Evolutionary conservation across 2,113 vertebrate genomes (phyloP).

Genomic region (Castor canadensis): DNA sequence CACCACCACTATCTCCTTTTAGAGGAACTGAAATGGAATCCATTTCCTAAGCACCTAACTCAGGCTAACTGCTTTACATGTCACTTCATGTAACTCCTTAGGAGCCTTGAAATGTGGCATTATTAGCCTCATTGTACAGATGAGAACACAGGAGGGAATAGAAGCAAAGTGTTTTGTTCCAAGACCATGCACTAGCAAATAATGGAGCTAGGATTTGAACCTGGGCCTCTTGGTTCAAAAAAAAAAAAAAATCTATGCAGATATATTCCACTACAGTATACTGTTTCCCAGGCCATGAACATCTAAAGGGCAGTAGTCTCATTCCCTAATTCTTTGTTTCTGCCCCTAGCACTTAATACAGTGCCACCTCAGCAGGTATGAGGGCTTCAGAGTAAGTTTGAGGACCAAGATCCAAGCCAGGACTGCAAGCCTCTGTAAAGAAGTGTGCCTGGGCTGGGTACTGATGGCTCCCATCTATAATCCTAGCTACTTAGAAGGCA

Average conservation of each 20-base stretch:
- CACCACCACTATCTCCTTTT: background rate
- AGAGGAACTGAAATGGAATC: background rate
- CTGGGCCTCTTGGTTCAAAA: background rate
- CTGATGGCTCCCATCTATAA: too few relatives aligned
- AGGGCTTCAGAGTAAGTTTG: background rate
- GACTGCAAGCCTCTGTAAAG: background rate
- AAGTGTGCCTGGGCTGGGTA: background rate
- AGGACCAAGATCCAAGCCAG: background rate
- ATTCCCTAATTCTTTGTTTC: background rate
- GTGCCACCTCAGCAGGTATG: background rate
- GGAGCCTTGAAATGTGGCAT: background rate
- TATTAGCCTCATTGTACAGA: background rate
- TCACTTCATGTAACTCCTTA: background rate
- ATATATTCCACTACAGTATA: background rate
- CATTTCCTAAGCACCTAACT: background rate
- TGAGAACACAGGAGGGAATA: background rate
- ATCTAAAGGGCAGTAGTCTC: background rate
- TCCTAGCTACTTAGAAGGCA: too few relatives aligned
- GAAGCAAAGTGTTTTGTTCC: background rate
- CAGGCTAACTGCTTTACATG: background rate
- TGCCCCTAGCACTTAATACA: background rate
- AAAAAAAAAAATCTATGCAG: background rate
- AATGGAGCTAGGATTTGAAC: background rate
- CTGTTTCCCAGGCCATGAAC: background rate
- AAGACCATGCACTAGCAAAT: background rate